Evolutionary conservation across 2,797 vertebrate species (phyloP).

Genomic region (Gila robusta): DNA sequence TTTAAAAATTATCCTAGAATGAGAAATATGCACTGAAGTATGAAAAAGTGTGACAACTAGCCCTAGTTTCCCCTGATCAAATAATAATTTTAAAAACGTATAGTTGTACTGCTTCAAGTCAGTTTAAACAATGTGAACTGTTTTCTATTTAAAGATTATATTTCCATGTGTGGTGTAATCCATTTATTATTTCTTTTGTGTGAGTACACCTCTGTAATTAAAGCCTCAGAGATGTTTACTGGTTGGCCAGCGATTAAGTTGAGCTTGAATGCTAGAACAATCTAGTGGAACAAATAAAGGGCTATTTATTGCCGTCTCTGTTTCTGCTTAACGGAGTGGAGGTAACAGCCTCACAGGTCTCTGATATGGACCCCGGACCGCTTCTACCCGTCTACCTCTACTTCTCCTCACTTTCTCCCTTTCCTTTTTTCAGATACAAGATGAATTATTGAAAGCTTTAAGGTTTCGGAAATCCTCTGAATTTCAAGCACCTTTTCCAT

Average conservation of each 20-base stretch:
- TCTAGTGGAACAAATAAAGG: conserved; percentile 58
- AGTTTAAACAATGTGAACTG: conserved; percentile 6
- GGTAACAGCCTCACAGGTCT: conserved; percentile 58
- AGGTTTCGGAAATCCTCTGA: conserved; percentile 66
- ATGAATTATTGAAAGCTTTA: conserved; percentile 68
- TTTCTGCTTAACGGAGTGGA: conserved; percentile 63
- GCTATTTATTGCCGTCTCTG: conserved; percentile 59
- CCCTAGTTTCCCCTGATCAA: not conserved
- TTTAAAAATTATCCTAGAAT: not conserved
- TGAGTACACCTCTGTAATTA: conserved; percentile 54
- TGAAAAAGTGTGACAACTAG: not conserved
- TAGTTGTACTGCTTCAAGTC: not conserved
- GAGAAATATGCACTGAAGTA: not conserved
- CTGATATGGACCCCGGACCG: conserved; percentile 33
- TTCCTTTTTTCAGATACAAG: conserved; percentile 59
- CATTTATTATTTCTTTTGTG: conserved; percentile 39
- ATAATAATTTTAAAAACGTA: not conserved
- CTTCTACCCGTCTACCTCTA: conserved; percentile 30
- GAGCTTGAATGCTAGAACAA: conserved; percentile 44
- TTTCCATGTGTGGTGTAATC: conserved; percentile 42
- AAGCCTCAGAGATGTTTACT: conserved; percentile 54
- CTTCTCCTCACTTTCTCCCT: conserved; percentile 1
- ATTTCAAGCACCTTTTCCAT: conserved; percentile 67
- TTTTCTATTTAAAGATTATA: conserved; percentile 17
- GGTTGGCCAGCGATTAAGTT: conserved; percentile 47